phyloP scores from a whole-genome alignment of 1,140 invertebrate genomes.

The Trichomalopsis sarcophagae region DNA sequence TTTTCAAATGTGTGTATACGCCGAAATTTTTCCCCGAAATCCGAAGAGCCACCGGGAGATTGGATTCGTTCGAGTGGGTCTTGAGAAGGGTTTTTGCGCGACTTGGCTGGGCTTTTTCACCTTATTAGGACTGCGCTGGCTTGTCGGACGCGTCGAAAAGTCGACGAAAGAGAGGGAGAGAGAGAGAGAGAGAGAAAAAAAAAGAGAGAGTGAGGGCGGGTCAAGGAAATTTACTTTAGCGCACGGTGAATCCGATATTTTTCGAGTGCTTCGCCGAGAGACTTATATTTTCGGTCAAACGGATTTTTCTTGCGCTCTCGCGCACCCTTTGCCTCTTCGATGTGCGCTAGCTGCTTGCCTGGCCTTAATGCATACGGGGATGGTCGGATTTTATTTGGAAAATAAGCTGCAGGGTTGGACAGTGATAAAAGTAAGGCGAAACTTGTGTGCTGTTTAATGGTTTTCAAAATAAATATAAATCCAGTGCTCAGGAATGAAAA shows the following conservation, averaged over 20 bases:
- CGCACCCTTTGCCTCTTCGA: not conserved
- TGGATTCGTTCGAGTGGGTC: slow-evolving; percentile 32
- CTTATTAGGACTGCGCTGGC: slow-evolving; percentile 5
- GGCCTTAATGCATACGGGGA: not conserved
- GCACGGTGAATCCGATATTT: not conserved
- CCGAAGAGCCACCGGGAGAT: slow-evolving; percentile 13
- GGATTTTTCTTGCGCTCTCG: not conserved
- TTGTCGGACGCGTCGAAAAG: not conserved
- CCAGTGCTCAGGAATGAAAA: no score
- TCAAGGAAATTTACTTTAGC: not conserved
- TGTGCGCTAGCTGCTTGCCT: not conserved
- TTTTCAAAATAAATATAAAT: no score
- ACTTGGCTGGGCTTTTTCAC: not conserved
- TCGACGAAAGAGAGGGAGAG: no score
- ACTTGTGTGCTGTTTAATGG: no score
- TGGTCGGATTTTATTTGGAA: no score
- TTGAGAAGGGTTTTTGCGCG: not conserved
- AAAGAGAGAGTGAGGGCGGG: no score
- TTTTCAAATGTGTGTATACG: not conserved
- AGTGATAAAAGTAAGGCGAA: no score
- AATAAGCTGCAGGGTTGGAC: no score
- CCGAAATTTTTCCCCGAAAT: slow-evolving; percentile 27
- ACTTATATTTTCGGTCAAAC: not conserved
- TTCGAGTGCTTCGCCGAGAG: not conserved
- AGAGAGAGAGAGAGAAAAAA: not conserved